phyloP scores from a whole-genome alignment of 2,888 invertebrate genomes.

The Podabrus alpinus region DNA sequence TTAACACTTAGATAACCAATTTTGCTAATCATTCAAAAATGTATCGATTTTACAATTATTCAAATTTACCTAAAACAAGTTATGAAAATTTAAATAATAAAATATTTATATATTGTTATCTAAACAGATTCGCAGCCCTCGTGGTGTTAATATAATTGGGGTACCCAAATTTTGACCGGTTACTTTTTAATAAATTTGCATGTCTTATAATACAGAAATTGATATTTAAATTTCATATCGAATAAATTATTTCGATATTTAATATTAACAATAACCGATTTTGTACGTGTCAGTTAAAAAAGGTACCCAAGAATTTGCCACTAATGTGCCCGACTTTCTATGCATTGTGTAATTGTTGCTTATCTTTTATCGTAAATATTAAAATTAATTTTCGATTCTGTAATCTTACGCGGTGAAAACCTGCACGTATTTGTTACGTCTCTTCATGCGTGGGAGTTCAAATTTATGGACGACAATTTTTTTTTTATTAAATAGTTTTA shows the following conservation, averaged over 20 bases:
- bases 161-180: background rate
- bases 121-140: background rate
- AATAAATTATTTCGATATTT: background rate
- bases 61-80: background rate
- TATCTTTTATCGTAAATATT: background rate
- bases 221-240: background rate
- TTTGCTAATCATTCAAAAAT: background rate
- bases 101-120: background rate
- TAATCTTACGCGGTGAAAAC: background rate
- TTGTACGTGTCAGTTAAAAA: background rate
- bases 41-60: background rate
- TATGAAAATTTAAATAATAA: background rate
- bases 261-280: background rate
- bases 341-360: background rate
- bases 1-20: background rate
- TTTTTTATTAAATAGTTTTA: too few relatives aligned
- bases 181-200: background rate
- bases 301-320: background rate
- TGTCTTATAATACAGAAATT: background rate
- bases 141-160: background rate
- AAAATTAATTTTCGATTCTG: background rate
- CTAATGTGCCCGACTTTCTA: background rate
- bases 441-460: too few relatives aligned
- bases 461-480: too few relatives aligned
- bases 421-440: background rate